Conservation (phyloP, 2,113 vertebrate species). For the Leptodactylus fuscus region DNA sequence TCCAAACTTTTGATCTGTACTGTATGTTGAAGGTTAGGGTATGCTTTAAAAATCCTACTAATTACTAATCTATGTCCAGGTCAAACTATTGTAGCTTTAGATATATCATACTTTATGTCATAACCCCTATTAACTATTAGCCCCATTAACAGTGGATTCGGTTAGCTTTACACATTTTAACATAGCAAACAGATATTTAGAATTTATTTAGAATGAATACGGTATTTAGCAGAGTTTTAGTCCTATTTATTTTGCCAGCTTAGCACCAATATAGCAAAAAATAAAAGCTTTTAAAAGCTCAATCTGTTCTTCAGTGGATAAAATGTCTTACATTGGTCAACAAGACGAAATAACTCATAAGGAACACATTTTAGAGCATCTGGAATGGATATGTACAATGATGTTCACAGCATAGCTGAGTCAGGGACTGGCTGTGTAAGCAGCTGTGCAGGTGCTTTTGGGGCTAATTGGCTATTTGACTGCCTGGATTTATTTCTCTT, state of each 20-base stretch:
- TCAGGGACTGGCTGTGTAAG: conserved; percentile 30
- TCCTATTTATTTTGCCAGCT: neutral
- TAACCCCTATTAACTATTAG: too few species aligned
- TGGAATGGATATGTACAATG: conserved; percentile 14
- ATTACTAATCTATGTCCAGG: too few species aligned
- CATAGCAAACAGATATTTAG: neutral
- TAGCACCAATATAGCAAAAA: conserved; percentile 7
- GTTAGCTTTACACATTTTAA: neutral
- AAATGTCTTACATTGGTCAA: conserved; percentile 29
- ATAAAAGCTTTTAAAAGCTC: neutral
- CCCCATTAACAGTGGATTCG: too few species aligned
- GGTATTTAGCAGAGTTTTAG: too few species aligned
- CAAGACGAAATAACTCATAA: neutral
- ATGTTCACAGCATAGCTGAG: conserved; percentile 13
- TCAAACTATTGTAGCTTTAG: too few species aligned
- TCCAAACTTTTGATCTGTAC: too few species aligned
- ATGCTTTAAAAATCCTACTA: too few species aligned
- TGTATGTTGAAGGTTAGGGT: too few species aligned
- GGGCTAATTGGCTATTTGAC: conserved; percentile 47
- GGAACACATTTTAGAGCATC: conserved; percentile 37
- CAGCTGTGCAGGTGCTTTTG: conserved; percentile 39
- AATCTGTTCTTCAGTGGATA: conserved; percentile 30
- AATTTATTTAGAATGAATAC: neutral
- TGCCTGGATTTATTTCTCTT: conserved; percentile 21
- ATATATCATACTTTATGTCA: too few species aligned